Conservation (phyloP, 1,140 invertebrate species). For the Notospermus geniculatus region DNA sequence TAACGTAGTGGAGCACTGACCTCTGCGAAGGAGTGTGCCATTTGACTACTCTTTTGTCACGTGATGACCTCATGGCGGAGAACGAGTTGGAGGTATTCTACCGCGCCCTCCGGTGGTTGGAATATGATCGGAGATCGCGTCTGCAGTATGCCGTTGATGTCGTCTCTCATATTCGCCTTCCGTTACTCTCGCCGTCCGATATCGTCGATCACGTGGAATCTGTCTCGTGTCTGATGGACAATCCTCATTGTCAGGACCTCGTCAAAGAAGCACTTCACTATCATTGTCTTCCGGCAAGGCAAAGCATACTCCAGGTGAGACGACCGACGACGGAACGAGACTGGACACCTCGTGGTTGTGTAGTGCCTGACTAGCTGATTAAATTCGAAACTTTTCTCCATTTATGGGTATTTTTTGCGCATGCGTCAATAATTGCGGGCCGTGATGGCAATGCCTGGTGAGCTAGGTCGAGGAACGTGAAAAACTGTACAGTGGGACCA, state of each 20-base stretch:
- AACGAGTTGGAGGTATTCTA: constrained; percentile 30
- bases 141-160: constrained; percentile 26
- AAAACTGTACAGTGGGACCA: too few species aligned
- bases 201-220: constrained; percentile 34
- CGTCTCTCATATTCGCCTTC: constrained; percentile 26
- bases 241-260: constrained; percentile 30
- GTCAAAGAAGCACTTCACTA: constrained; percentile 38
- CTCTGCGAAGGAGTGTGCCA: too few species aligned
- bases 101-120: constrained; percentile 27
- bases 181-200: constrained; percentile 26
- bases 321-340: too few species aligned
- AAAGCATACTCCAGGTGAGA: constrained; percentile 32
- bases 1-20: too few species aligned
- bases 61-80: constrained; percentile 29
- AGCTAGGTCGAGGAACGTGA: too few species aligned
- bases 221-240: constrained; percentile 28
- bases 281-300: constrained; percentile 34
- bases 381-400: too few species aligned
- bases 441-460: too few species aligned
- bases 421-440: too few species aligned
- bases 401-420: too few species aligned
- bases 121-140: constrained; percentile 21
- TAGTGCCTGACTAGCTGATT: too few species aligned
- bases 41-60: constrained; percentile 23
- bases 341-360: too few species aligned